These are phyloP conservation scores for Apamea epomidion DNA, from an alignment of 2,888 invertebrate species.

Conservation along the genomic window DNA sequence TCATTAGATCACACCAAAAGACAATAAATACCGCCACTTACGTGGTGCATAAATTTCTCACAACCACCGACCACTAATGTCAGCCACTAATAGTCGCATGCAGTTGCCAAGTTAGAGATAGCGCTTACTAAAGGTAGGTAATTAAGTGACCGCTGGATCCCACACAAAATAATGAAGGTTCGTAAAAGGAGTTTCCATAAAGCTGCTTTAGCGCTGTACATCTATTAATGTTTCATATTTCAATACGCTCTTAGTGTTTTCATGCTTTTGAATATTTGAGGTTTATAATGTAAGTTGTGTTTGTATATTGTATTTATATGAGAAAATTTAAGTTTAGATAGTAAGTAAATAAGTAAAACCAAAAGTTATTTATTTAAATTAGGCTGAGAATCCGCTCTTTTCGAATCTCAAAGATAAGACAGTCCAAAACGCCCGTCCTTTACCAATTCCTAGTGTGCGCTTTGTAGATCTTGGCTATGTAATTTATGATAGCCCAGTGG, in stretches of 20 bases:
- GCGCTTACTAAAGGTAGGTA: slow-evolving; percentile 56
- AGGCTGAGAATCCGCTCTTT: neutral
- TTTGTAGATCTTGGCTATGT: no score
- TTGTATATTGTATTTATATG: neutral
- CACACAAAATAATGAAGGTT: slow-evolving; percentile 52
- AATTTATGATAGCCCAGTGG: no score
- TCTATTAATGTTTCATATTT: slow-evolving; percentile 53
- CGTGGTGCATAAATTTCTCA: slow-evolving; percentile 27
- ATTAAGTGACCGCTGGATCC: slow-evolving; percentile 64
- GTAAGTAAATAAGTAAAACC: neutral
- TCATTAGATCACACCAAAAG: neutral
- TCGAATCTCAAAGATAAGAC: neutral
- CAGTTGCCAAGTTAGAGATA: slow-evolving; percentile 56
- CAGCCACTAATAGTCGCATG: slow-evolving; percentile 51
- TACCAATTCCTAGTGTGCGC: no score
- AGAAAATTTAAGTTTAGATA: neutral
- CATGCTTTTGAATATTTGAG: slow-evolving; percentile 18
- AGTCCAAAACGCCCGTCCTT: neutral
- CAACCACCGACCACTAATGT: slow-evolving; percentile 35
- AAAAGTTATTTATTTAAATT: neutral
- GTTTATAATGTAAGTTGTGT: neutral
- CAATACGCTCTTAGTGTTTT: slow-evolving; percentile 29
- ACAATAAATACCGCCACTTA: slow-evolving; percentile 13
- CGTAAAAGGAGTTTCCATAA: slow-evolving; percentile 50
- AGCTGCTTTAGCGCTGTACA: slow-evolving; percentile 41